Evolutionary conservation across 2,888 invertebrate species (phyloP).

Genomic region (Schizotus pectinicornis): DNA sequence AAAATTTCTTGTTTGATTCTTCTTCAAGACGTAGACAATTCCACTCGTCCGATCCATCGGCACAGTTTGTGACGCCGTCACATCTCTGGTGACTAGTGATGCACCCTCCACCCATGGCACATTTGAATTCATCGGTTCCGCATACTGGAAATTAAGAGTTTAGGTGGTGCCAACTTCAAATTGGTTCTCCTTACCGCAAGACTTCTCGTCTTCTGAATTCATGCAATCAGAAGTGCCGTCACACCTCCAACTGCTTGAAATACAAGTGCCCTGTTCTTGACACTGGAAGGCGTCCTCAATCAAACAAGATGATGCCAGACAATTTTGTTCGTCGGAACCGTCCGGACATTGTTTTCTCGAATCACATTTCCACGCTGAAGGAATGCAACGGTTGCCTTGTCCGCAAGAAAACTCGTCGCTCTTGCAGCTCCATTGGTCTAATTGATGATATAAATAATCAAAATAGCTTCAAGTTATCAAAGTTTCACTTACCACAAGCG

Average conservation of each 20-base stretch:
- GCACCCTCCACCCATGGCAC: slow-evolving; percentile 67
- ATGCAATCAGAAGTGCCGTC: slow-evolving; percentile 65
- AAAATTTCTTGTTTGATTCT: slow-evolving; percentile 29
- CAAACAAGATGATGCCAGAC: slow-evolving; percentile 57
- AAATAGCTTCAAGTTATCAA: not conserved
- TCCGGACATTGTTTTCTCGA: slow-evolving; percentile 64
- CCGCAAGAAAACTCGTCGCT: slow-evolving; percentile 65
- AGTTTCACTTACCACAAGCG: slow-evolving; percentile 59
- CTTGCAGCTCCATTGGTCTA: slow-evolving; percentile 59
- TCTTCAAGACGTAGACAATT: slow-evolving; percentile 56
- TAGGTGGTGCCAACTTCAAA: not conserved
- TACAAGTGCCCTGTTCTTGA: slow-evolving; percentile 64
- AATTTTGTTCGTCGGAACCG: slow-evolving; percentile 64
- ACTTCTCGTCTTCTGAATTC: slow-evolving; percentile 65
- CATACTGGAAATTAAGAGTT: slow-evolving; percentile 57
- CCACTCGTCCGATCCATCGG: slow-evolving; percentile 70
- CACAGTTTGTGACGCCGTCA: slow-evolving; percentile 66
- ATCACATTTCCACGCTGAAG: slow-evolving; percentile 65
- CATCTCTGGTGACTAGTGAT: slow-evolving; percentile 61
- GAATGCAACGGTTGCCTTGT: slow-evolving; percentile 61
- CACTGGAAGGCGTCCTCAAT: slow-evolving; percentile 65
- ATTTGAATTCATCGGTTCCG: slow-evolving; percentile 63
- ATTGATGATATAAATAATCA: slow-evolving; percentile 13
- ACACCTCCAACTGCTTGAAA: slow-evolving; percentile 65
- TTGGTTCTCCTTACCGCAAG: slow-evolving; percentile 56